Percentiles rank a stretch among this genome's conserved stretches.
phyloP scores from a whole-genome alignment of 2,113 vertebrate genomes.

The Tricholaema leucomelas region DNA sequence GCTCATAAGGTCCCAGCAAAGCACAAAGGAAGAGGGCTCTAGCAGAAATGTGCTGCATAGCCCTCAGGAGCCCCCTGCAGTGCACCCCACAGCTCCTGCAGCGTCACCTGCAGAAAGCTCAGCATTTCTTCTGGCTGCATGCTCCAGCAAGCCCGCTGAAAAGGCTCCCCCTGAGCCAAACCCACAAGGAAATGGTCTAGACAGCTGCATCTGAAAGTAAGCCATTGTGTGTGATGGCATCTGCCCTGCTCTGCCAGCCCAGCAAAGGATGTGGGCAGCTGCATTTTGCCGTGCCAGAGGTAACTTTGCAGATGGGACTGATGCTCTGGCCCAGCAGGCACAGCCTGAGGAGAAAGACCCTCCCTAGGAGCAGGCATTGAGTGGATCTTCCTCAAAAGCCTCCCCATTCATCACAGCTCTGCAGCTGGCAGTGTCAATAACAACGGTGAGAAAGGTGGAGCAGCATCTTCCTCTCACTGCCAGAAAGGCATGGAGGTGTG shows the following conservation, averaged over 20 bases:
- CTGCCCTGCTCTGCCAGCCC: slow-evolving; percentile 32
- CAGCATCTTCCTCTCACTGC: background rate
- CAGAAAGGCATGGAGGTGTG: too few species aligned
- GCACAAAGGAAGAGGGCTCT: background rate
- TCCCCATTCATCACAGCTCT: background rate
- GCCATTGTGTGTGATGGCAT: background rate
- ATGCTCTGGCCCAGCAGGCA: background rate
- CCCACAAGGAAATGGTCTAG: slow-evolving; percentile 67
- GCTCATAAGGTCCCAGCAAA: background rate
- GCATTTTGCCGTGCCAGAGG: background rate
- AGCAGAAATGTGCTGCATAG: background rate
- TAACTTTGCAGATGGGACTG: slow-evolving; percentile 3
- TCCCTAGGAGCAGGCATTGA: background rate
- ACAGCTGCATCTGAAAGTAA: slow-evolving; percentile 59
- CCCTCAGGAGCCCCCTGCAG: background rate
- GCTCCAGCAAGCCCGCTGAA: slow-evolving; percentile 40
- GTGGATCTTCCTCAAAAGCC: background rate
- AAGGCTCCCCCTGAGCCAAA: slow-evolving; percentile 48
- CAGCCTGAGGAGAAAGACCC: background rate
- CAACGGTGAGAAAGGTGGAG: background rate
- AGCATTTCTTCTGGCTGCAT: background rate
- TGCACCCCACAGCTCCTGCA: background rate
- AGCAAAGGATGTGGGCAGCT: slow-evolving; percentile 27
- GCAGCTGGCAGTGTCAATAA: background rate
- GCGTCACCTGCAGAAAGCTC: slow-evolving; percentile 25